Evolutionary conservation across 2,113 vertebrate species (phyloP), one percentile per base, ranked within the genome.

Genomic region (Fregata magnificens): DNA sequence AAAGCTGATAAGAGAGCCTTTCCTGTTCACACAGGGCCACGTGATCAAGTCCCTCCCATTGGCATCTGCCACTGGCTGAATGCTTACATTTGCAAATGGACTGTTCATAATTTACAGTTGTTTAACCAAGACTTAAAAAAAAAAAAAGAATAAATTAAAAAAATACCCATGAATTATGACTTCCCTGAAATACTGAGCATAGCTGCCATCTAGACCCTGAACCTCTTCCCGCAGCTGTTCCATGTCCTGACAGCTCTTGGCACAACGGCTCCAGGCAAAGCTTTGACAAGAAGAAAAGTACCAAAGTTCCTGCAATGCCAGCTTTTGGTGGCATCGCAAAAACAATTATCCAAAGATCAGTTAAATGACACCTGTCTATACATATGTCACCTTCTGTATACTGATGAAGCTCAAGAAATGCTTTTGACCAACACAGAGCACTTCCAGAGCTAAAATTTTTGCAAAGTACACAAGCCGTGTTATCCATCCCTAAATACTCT

Each of bases 101-200:
- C 53, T 53, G 45, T 14, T 87, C 58, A 38, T 80, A 80, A 95
- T 89, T 97, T 80, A 97, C 0, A 1, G 38, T 13, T 94, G 91
- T 77, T 95, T 85, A 94, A 92, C 55, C 17, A 74, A 95, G 89
- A 69, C 53, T 90, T 83, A 0, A 81, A 42, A 58, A 61, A 67
- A 53, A 71, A 42, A 7, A 16, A 58, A 61, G 62, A 53, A 71
- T 36, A 7, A 16, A 7, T 25, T 44, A 79, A 36, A 76, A 84
- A 90, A 63, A 42, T 4, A 85, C 40, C 29, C 38, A 87, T 88
- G 92, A 97, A 89, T 95, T 93, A 96, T 69, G 49, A 96, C 88
- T 95, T 97, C 91, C 86, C 70, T 63, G 62, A 91, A 95, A 92
- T 22, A 61, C 44, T 61, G 26, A 84, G 42, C 5, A 2, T 61